Evolutionary conservation across 2,888 invertebrate genomes (phyloP), one percentile per base, ranked within the genome.

Genomic region (Xestia sexstrigata): DNA sequence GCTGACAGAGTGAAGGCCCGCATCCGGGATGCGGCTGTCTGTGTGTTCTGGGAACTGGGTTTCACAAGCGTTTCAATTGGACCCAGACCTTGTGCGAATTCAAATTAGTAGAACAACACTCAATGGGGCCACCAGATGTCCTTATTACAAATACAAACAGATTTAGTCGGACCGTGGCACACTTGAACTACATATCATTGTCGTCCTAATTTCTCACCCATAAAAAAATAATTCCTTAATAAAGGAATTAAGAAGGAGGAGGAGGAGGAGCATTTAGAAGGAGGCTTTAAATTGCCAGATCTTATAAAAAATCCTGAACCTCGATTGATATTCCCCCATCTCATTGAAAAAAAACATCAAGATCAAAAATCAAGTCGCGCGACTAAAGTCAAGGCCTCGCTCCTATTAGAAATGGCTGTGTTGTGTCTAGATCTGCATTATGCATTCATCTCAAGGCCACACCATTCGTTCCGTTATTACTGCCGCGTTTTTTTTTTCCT

Each of bases 371-470:
- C 39, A 52, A 39, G 26, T 42, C 45, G 49, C 23, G 8, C 58
- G 30, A 42, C 79, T 45, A 86, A 80, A 84, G 84, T 87, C 87
- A 87, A 87, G 87, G 87, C 26, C 74, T 73, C 71, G 77, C 65
- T 78, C 68, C 60, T 78, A 76, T 70, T 79, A 86, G 76, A 76
- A 86, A 82, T 87, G 78, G 65, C 70, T 13, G 70, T 17, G 70
- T 67, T 62, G 71, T 68, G 81, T 88, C 88, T 87, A 87, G 86
- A 88, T 74, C 82, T 88, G 86, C 85, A 87, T 84, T 68, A 82
- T 89, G 89, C 89, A 89, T 87, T 82, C 79, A 83, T 86, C 71
- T 87, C 91, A 91, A 91, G 90, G 91, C 68, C 88, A 71, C 69
- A 65, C 65, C 85, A 81, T 88, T 89, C 80, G 86, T 87, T 88